Evolutionary conservation across 2,888 invertebrate genomes (phyloP), one percentile per base, ranked within the genome.

Genomic region (Nymphalis c-album): DNA sequence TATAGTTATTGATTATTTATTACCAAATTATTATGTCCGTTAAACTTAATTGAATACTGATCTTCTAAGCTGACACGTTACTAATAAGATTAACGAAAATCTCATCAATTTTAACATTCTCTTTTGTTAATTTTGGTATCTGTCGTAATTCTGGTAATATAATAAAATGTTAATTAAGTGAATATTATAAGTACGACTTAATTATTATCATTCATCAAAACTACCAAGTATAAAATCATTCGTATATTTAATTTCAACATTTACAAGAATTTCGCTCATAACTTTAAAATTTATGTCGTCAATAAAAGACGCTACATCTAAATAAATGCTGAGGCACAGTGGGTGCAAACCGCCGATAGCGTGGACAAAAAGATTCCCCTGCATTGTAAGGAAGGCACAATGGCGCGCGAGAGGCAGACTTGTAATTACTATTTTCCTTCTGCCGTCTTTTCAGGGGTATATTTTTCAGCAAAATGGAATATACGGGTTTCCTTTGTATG

Each of bases 371-470:
- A 92, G 91, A 78, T 90, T 90, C 90, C 88, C 80, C 80, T 76
- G 83, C 85, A 91, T 92, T 92, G 92, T 91, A 85, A 77, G 70
- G 74, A 72, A 70, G 72, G 79, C 85, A 92, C 92, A 91, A 91
- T 90, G 78, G 75, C 80, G 78, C 81, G 80, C 76, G 77, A 75
- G 80, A 79, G 80, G 86, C 84, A 85, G 87, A 89, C 85, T 91
- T 92, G 90, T 91, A 92, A 92, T 92, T 92, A 92, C 91, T 89
- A 90, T 89, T 90, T 90, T 90, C 90, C 91, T 87, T 85, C 84
- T 80, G 78, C 80, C 82, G 83, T 82, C 88, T 87, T 90, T 90
- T 89, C 86, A 86, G 78, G 78, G 85, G 81, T 85, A 83, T 87
- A 88, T 89, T 88, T 90, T 91, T 88, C 87, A 86, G 80, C 83